phyloP scores from a whole-genome alignment of 2,797 vertebrate species.

The Sebastiscus tertius region DNA sequence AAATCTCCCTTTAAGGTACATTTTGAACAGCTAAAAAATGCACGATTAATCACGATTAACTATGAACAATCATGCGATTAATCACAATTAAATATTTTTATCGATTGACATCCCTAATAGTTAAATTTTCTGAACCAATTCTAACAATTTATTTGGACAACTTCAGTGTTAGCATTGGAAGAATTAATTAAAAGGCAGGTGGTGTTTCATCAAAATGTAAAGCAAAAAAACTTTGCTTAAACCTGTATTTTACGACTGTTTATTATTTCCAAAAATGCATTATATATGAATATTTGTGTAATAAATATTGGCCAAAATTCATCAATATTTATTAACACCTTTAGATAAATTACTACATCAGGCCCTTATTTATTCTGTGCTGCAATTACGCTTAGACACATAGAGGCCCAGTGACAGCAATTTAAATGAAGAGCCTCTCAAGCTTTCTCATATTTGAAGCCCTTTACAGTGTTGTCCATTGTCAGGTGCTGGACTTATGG shows the following conservation, averaged over 20 bases:
- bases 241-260: neutral
- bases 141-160: neutral
- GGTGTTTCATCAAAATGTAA: constrained; percentile 15
- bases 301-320: neutral
- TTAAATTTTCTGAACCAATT: neutral
- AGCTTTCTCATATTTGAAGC: constrained; percentile 40
- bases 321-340: neutral
- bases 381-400: constrained; percentile 5
- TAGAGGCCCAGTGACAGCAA: constrained; percentile 37
- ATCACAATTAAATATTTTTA: too few relatives aligned
- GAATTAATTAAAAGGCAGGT: constrained; percentile 9
- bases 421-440: constrained; percentile 60
- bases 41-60: neutral
- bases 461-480: constrained; percentile 50
- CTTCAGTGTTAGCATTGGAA: neutral
- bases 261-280: neutral
- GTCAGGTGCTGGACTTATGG: constrained; percentile 66
- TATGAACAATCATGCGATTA: too few relatives aligned
- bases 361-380: constrained; percentile 3
- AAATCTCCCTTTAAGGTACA: too few relatives aligned
- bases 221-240: neutral
- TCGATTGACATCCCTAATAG: too few relatives aligned
- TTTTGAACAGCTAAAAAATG: too few relatives aligned
- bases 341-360: constrained; percentile 4
- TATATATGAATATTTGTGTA: neutral